Percentiles rank a stretch among this genome's conserved stretches.
phyloP scores from a whole-genome alignment of 2,888 invertebrate genomes.

The Aspidiotus rigidus region DNA sequence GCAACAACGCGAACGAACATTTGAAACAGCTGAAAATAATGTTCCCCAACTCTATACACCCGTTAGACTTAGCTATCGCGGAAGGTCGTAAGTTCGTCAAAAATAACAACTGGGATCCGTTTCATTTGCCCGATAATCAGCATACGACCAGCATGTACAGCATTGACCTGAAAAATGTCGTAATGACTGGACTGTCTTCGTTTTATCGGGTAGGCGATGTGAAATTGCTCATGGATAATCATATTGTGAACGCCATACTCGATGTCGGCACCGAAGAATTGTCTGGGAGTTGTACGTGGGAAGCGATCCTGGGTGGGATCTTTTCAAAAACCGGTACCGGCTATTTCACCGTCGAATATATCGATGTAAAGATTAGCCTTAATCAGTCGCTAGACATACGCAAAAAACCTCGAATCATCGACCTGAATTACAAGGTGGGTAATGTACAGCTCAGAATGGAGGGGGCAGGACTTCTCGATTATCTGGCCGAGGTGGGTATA shows the following conservation, averaged over 20 bases:
- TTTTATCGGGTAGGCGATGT: slow-evolving; percentile 75
- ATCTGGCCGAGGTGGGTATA: slow-evolving; percentile 65
- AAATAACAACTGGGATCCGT: slow-evolving; percentile 61
- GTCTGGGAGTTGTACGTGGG: slow-evolving; percentile 69
- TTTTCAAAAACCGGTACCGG: slow-evolving; percentile 62
- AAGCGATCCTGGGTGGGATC: slow-evolving; percentile 56
- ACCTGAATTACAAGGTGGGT: slow-evolving; percentile 68
- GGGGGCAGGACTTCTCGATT: slow-evolving; percentile 80
- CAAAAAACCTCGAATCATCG: slow-evolving; percentile 59
- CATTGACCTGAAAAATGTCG: slow-evolving; percentile 58
- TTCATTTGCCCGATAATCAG: slow-evolving; percentile 61
- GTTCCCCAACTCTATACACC: slow-evolving; percentile 76
- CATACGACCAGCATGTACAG: slow-evolving; percentile 60
- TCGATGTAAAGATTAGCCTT: slow-evolving; percentile 56
- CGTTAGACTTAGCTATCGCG: slow-evolving; percentile 71
- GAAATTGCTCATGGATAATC: slow-evolving; percentile 60
- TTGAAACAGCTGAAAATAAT: slow-evolving; percentile 60
- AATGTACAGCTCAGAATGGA: slow-evolving; percentile 75
- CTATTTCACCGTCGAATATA: slow-evolving; percentile 68
- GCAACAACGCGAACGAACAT: slow-evolving; percentile 58
- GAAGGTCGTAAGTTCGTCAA: slow-evolving; percentile 62
- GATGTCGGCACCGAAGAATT: slow-evolving; percentile 72
- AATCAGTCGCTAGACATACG: slow-evolving; percentile 71
- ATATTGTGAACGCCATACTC: slow-evolving; percentile 55
- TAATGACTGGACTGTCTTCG: slow-evolving; percentile 68